Evolutionary conservation across 2,888 invertebrate genomes (phyloP), one percentile per base, ranked within the genome.

Genomic region (Pyrgus malvae): DNA sequence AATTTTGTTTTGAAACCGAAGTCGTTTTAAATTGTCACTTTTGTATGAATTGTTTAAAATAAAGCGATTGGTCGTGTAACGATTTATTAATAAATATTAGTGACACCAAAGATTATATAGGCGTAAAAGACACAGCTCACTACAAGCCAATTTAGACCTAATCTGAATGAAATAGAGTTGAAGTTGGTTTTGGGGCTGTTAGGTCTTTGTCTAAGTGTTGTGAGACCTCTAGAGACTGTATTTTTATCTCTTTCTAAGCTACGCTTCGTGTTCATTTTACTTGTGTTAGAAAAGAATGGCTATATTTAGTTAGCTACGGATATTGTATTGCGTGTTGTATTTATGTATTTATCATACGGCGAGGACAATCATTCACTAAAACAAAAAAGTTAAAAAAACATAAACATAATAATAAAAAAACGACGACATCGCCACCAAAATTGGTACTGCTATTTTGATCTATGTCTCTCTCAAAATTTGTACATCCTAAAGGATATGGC

Each of bases 191-290:
- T 44, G 51, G 44, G 35, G 53, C 45, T 38, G 45, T 29, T 37
- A 38, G 45, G 51, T 53, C 53, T 45, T 53, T 53, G 48, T 58
- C 51, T 58, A 58, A 58, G 58, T 48, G 58, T 58, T 58, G 58
- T 58, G 58, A 55, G 53, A 53, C 53, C 53, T 45, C 45, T 48
- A 55, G 48, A 58, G 55, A 48, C 48, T 44, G 48, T 53, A 53
- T 53, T 53, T 53, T 53, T 53, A 53, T 45, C 53, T 53, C 53
- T 53, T 53, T 53, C 51, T 51, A 51, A 44, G 51, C 51, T 51
- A 51, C 44, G 51, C 51, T 51, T 51, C 37, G 51, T 51, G 35
- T 51, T 51, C 44, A 44, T 51, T 44, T 38, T 51, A 29, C 37
- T 51, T 51, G 51, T 37, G 51, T 51, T 51, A 44, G 51, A 44